These are phyloP conservation scores for Cataglyphis altisquamis DNA, from an alignment of 2,888 invertebrate genomes.

Conservation along the genomic window DNA sequence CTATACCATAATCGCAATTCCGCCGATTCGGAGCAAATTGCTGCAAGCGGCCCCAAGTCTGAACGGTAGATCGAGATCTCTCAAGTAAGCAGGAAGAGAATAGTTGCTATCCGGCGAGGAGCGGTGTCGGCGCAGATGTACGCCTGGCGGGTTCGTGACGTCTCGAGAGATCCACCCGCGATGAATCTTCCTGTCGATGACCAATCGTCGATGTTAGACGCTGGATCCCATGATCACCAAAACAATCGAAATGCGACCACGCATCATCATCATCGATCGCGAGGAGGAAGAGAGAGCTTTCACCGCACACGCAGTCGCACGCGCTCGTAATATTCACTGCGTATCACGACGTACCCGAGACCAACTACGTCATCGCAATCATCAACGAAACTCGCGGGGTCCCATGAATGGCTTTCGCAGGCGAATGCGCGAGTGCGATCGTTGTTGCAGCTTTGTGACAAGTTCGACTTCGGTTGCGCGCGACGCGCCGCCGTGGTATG, in stretches of 20 bases:
- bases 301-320: slow-evolving; percentile 47
- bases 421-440: slow-evolving; percentile 52
- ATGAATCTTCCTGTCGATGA: slow-evolving; percentile 1
- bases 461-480: slow-evolving; percentile 51
- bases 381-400: neutral
- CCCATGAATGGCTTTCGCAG: slow-evolving; percentile 61
- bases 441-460: slow-evolving; percentile 23
- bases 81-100: slow-evolving; percentile 1
- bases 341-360: slow-evolving; percentile 43
- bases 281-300: slow-evolving; percentile 36
- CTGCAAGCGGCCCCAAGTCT: neutral
- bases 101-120: slow-evolving; percentile 12
- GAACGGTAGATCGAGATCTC: slow-evolving; percentile 6
- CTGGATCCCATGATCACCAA: slow-evolving; percentile 48
- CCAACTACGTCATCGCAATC: neutral
- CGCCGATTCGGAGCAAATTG: slow-evolving; percentile 19
- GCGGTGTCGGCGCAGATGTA: neutral
- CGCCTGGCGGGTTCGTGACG: neutral
- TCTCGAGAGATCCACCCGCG: neutral
- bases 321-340: slow-evolving; percentile 24
- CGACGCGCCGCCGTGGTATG: slow-evolving; percentile 77
- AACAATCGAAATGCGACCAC: slow-evolving; percentile 53
- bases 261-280: slow-evolving; percentile 35
- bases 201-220: slow-evolving; percentile 21
- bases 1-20: slow-evolving; percentile 61